These are phyloP conservation scores for Rhodinocichla rosea DNA, from an alignment of 2,113 vertebrate genomes.

Conservation along the genomic window DNA sequence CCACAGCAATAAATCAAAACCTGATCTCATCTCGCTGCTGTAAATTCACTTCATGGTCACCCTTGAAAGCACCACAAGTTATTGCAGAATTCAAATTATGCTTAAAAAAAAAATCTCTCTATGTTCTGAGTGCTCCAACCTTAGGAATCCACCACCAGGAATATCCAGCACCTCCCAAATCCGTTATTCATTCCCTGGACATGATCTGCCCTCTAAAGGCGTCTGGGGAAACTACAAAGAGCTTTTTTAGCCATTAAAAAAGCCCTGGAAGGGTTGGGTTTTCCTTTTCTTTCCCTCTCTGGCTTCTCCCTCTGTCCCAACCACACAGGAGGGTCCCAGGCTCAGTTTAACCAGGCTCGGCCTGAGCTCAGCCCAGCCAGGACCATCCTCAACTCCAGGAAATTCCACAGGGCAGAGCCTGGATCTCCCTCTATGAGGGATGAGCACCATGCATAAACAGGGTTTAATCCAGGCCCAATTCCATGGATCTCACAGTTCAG, in stretches of 20 bases:
- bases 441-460: background rate
- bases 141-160: background rate
- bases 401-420: background rate
- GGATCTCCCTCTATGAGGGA: background rate
- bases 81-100: background rate
- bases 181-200: conserved; percentile 32
- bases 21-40: background rate
- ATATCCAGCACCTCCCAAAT: background rate
- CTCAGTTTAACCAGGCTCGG: background rate
- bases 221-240: background rate
- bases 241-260: background rate
- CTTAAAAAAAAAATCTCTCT: background rate
- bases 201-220: conserved; percentile 70
- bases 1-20: background rate
- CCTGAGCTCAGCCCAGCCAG: background rate
- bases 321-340: background rate
- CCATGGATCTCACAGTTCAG: background rate
- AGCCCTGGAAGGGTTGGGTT: background rate
- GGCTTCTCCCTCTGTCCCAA: background rate
- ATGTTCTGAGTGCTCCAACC: background rate
- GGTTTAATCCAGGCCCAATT: background rate
- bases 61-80: background rate
- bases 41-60: background rate
- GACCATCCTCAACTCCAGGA: background rate
- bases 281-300: background rate